Evolutionary conservation across 2,113 vertebrate species (phyloP).

Genomic region (Bambusicola thoracicus): DNA sequence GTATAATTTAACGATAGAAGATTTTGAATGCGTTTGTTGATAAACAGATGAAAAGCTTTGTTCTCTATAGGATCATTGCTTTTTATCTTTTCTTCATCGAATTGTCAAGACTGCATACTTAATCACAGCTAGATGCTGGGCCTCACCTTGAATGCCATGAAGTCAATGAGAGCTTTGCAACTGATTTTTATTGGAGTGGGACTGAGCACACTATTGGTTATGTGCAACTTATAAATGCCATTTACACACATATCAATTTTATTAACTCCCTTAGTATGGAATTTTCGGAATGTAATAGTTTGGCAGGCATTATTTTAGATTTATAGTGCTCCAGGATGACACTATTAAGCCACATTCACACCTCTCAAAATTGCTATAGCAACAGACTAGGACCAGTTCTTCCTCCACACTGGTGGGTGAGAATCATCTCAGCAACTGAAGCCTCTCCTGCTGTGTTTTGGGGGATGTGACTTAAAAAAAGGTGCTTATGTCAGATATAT

Average conservation of each 20-base stretch:
- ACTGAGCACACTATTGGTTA: slow-evolving; percentile 6
- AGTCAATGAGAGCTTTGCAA: slow-evolving; percentile 34
- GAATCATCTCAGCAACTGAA: background rate
- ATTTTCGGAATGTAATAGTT: slow-evolving; percentile 62
- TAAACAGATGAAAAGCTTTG: slow-evolving; percentile 54
- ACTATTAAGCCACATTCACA: slow-evolving; percentile 60
- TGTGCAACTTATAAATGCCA: slow-evolving; percentile 60
- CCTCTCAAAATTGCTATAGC: slow-evolving; percentile 62
- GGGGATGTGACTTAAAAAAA: background rate
- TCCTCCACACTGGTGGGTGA: slow-evolving; percentile 26
- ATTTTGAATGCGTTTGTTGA: slow-evolving; percentile 55
- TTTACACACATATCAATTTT: slow-evolving; percentile 72
- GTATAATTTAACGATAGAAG: slow-evolving; percentile 67
- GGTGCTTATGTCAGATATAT: background rate
- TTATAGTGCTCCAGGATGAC: slow-evolving; percentile 60
- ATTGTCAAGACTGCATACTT: slow-evolving; percentile 36
- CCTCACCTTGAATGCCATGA: background rate
- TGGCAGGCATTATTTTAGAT: slow-evolving; percentile 63
- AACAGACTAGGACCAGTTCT: slow-evolving; percentile 26
- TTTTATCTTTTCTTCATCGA: slow-evolving; percentile 51
- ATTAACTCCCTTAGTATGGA: slow-evolving; percentile 64
- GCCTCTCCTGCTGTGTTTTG: background rate
- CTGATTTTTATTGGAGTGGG: slow-evolving; percentile 53
- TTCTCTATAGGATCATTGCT: slow-evolving; percentile 32
- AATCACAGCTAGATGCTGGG: slow-evolving; percentile 37